These are phyloP conservation scores for Mobula hypostoma DNA, from an alignment of 2,113 vertebrate species.

Conservation along the genomic window DNA sequence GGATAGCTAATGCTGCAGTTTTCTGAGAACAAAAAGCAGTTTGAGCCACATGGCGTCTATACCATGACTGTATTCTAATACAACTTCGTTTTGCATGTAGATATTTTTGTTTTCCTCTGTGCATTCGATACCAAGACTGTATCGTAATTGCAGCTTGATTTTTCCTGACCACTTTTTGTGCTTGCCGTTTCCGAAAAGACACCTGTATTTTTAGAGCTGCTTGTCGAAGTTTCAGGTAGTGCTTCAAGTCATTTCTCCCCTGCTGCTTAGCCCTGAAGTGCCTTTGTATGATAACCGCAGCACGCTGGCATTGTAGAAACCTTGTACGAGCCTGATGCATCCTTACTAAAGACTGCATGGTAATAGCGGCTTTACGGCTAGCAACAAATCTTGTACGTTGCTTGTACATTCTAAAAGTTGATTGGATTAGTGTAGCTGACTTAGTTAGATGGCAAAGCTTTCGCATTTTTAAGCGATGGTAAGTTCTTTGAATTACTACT, in stretches of 20 bases:
- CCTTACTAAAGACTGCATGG: not conserved
- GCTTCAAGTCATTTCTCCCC: not conserved
- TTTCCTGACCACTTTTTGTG: slow-evolving; percentile 46
- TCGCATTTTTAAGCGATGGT: slow-evolving; percentile 47
- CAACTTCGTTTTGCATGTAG: slow-evolving; percentile 41
- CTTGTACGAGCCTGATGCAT: not conserved
- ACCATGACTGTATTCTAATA: slow-evolving; percentile 56
- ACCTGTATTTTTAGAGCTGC: slow-evolving; percentile 63
- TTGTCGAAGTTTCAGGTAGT: not conserved
- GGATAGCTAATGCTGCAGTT: slow-evolving; percentile 47
- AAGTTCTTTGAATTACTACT: slow-evolving; percentile 50
- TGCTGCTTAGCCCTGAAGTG: slow-evolving; percentile 6
- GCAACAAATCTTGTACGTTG: not conserved
- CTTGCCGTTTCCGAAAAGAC: slow-evolving; percentile 62
- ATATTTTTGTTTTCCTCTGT: slow-evolving; percentile 47
- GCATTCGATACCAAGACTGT: slow-evolving; percentile 74
- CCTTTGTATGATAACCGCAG: not conserved
- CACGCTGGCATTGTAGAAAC: not conserved
- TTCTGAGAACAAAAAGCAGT: slow-evolving; percentile 43
- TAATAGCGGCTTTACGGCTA: not conserved
- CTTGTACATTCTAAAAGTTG: slow-evolving; percentile 16
- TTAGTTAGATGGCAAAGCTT: not conserved
- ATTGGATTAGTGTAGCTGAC: slow-evolving; percentile 25
- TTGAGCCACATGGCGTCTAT: slow-evolving; percentile 49
- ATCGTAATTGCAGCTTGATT: slow-evolving; percentile 60